Evolutionary conservation across 2,797 vertebrate species (phyloP), one percentile per base, ranked within the genome.

Genomic region (Macropodus opercularis): DNA sequence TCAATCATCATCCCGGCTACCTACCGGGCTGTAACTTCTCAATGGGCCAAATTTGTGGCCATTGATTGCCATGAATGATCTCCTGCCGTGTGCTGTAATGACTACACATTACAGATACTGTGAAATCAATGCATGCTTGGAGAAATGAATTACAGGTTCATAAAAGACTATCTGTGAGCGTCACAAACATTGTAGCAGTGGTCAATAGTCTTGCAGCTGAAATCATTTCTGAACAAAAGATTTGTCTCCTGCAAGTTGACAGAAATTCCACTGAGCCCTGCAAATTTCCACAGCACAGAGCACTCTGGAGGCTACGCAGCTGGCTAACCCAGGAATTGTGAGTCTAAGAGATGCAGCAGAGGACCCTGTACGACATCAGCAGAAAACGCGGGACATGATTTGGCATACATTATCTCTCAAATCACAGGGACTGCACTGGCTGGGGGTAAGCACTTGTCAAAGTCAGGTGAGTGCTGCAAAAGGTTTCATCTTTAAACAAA

Each of bases 21-120:
- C 83, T 72, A 71, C 75, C 13, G 80, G 71, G 75, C 71, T 83
- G 86, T 81, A 86, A 91, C 85, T 87, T 86, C 84, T 89, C 85
- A 89, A 87, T 79, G 73, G 80, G 78, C 67, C 69, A 81, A 89
- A 90, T 91, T 83, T 91, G 85, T 80, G 76, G 80, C 75, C 81
- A 89, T 90, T 84, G 89, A 90, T 91, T 84, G 77, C 69, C 65
- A 72, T 81, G 85, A 89, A 85, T 85, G 88, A 90, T 89, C 85
- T 79, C 85, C 88, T 75, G 82, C 77, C 69, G 71, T 31, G 79
- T 43, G 69, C 73, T 63, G 85, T 88, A 91, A 91, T 89, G 86
- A 88, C 87, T 88, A 81, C 84, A 88, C 80, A 87, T 87, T 89
- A 86, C 83, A 84, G 82, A 87, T 80, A 85, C 83, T 60, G 83